Percentiles rank a stretch among this genome's conserved stretches.
Conservation (phyloP, 2,113 vertebrate genomes). For the Corythornis madagascariensis region DNA sequence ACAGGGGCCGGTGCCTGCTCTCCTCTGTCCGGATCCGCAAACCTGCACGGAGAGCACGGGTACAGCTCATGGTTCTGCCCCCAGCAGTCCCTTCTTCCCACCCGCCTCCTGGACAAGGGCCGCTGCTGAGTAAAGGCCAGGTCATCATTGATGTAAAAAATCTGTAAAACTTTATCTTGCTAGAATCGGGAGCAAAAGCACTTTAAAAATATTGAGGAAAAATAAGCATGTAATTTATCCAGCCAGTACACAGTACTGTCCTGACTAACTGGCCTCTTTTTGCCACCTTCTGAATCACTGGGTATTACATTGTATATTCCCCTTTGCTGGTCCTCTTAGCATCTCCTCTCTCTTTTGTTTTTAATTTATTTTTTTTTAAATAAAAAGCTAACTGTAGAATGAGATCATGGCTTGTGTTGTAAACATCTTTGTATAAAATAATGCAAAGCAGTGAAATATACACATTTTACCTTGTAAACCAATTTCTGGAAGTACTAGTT, state of each 20-base stretch:
- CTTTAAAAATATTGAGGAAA: too few species aligned
- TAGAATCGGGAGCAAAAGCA: too few species aligned
- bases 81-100: rapidly evolving
- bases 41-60: neutral
- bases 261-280: too few species aligned
- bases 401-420: neutral
- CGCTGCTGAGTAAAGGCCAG: rapidly evolving
- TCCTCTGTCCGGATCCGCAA: too few species aligned
- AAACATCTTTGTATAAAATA: neutral
- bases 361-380: too few species aligned
- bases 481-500: neutral
- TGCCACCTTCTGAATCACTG: too few species aligned
- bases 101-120: neutral
- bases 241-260: too few species aligned
- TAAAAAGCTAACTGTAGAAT: too few species aligned
- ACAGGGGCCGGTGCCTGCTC: neutral
- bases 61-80: neutral
- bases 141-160: neutral
- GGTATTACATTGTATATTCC: too few species aligned
- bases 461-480: neutral
- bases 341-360: too few species aligned
- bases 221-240: too few species aligned
- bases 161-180: neutral
- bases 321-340: too few species aligned
- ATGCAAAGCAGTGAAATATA: neutral